Base-by-base conservation (phyloP, 2,113 vertebrate genomes). In the Anser brachyrhynchus region DNA sequence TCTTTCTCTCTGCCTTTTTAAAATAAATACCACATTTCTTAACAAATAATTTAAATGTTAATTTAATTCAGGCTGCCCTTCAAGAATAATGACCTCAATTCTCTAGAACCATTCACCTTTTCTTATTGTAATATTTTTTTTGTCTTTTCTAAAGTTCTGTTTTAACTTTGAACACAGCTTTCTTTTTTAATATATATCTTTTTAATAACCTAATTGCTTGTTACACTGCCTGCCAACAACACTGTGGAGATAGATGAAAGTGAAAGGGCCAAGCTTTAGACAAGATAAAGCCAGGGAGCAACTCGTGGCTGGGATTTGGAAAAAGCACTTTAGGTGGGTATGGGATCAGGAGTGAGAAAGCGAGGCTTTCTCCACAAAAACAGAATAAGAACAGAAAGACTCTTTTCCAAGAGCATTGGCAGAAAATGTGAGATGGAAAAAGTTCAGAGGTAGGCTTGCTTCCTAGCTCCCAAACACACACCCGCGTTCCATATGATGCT, bases 41-140 rank as follows among this genome's bases (percentile, higher is more conserved):
- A 91, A 52, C 66, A 71, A 97, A 87, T 85, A 95, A 70, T 28
- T 43, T 78, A 96, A 55, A 82, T 94, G 58, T 25, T 96, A 62
- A 88, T 87, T 86, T 83, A 69, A 71, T 90, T 81, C 78, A 79
- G 77, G 57, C 64, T 93, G 57, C 43, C 58, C 65, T 92, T 95
- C 70, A 89, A 39, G 37, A 96, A 66, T 49, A 86, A 57, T 26
- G 10, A 43, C 46, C 59, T 87, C 72, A 19, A 64, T 72, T 62
- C 54, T 76, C 70, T 28, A n/a, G 37, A 84, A 77, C 43, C 25
- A 26, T 49, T 87, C 3, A 9, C 26, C 76, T 74, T 73, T 89
- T 84, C 64, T 69, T 23, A 10, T 16, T 61, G 26, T 51, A n/a
- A 21, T 59, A 58, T 20, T 23, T 58, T 20, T 44, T 33, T 16